Evolutionary conservation across 1,140 invertebrate species (phyloP).

Genomic region (Scylla paramamosain): DNA sequence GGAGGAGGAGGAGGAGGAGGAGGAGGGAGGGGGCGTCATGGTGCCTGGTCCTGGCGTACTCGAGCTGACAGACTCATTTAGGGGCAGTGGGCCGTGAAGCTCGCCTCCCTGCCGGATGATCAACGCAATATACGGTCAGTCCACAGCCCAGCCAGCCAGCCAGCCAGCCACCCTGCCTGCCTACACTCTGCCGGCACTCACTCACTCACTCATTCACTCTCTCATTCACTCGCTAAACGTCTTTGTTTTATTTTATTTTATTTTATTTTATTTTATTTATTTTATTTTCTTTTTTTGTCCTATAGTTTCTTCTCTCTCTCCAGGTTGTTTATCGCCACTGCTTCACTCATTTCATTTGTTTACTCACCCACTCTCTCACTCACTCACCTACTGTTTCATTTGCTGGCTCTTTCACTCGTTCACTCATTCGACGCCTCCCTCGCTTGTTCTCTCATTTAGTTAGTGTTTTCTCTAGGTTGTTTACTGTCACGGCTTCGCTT

Average conservation of each 20-base stretch:
- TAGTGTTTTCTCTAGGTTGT: no score
- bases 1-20: not conserved
- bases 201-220: not conserved
- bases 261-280: no score
- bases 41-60: not conserved
- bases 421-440: not conserved
- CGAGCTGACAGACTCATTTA: conserved; percentile 52
- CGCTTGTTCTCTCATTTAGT: no score
- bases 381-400: no score
- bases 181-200: not conserved
- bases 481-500: no score
- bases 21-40: not conserved
- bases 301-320: no score
- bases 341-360: no score
- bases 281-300: not conserved
- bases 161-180: not conserved
- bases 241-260: no score
- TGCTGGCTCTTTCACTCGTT: not conserved
- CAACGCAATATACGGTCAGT: conserved; percentile 47
- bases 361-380: no score
- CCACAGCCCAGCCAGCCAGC: not conserved
- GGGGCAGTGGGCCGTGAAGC: conserved; percentile 32
- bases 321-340: no score
- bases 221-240: not conserved
- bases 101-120: conserved; percentile 40